Evolutionary conservation across 1,140 invertebrate genomes (phyloP).

Genomic region (Rhopalosiphum maidis): DNA sequence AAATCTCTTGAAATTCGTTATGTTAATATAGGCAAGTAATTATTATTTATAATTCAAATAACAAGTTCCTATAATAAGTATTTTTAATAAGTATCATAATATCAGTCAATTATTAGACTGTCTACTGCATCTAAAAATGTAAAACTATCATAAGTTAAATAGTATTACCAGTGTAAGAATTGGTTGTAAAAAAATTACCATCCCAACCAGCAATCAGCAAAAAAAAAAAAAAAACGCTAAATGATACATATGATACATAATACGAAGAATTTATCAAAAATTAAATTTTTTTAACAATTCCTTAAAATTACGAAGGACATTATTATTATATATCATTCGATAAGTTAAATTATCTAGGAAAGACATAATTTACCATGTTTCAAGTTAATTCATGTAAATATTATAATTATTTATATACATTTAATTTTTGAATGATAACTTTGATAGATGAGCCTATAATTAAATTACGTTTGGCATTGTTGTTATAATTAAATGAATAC

Average conservation of each 20-base stretch:
- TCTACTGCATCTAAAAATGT: background rate
- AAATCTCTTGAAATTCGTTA: background rate
- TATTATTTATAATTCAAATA: background rate
- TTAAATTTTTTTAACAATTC: background rate
- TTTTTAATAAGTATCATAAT: background rate
- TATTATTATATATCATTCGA: background rate
- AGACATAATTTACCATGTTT: too few relatives aligned
- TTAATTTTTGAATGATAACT: background rate
- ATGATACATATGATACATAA: background rate
- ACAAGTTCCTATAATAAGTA: background rate
- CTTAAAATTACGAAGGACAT: background rate
- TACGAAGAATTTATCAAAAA: background rate
- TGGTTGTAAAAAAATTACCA: background rate
- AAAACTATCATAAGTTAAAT: background rate
- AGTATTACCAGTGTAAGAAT: background rate
- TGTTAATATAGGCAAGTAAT: background rate
- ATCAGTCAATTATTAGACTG: background rate
- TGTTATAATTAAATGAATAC: background rate
- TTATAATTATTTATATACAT: background rate
- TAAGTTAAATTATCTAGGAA: background rate
- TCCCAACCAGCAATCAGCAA: background rate
- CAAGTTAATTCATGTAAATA: background rate
- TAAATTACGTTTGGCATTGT: background rate
- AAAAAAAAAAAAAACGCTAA: background rate
- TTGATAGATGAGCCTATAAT: background rate